Evolutionary conservation across 35 echinoderm and acorn worm species (phyloP).

Genomic region (Strongylocentrotus purpuratus): DNA sequence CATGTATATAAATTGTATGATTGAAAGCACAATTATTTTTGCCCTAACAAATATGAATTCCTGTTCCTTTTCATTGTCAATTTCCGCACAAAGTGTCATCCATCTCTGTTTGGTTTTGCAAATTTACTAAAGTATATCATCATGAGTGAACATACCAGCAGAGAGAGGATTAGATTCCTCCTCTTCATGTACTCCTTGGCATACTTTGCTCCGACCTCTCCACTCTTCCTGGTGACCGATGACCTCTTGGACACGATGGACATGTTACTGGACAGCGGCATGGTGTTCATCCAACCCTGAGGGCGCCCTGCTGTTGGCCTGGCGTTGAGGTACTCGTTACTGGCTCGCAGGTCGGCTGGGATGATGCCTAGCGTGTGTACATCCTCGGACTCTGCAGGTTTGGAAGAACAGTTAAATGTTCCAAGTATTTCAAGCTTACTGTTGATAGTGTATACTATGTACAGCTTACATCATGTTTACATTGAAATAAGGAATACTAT

Average conservation of each 20-base stretch:
- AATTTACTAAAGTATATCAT: not conserved
- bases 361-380: slow-evolving; percentile 44
- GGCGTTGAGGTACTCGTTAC: slow-evolving; percentile 65
- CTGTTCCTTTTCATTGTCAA: no score
- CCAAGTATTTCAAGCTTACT: no score
- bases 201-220: slow-evolving; percentile 68
- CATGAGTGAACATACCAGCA: slow-evolving; percentile 65
- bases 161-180: slow-evolving; percentile 78
- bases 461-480: no score
- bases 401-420: no score
- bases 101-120: not conserved
- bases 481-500: no score
- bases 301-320: slow-evolving; percentile 50
- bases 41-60: no score
- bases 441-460: no score
- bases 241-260: slow-evolving; percentile 87
- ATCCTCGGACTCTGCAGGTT: slow-evolving; percentile 58
- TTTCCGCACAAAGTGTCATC: no score
- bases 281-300: slow-evolving; percentile 91
- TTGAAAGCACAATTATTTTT: no score
- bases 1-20: no score
- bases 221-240: slow-evolving; percentile 85
- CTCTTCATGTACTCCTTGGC: slow-evolving; percentile 87
- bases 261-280: slow-evolving; percentile 63
- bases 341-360: slow-evolving; percentile 73